Percentiles rank a stretch among this genome's conserved stretches.
These are phyloP conservation scores for Pandemis heparana DNA, from an alignment of 2,888 invertebrate genomes.

Conservation along the genomic window DNA sequence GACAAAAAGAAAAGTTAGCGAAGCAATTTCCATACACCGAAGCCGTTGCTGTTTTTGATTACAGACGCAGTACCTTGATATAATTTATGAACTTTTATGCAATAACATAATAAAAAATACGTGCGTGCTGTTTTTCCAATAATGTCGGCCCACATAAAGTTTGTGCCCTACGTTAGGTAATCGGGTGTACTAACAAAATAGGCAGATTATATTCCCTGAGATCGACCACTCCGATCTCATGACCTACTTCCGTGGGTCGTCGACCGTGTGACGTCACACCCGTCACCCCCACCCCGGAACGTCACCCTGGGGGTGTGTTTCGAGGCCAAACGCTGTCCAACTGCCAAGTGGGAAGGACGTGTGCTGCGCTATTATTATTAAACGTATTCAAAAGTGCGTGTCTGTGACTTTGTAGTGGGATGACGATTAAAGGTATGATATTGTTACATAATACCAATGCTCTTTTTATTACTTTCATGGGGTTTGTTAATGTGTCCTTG, in stretches of 20 bases:
- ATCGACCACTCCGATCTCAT: conserved; percentile 73
- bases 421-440: conserved; percentile 74
- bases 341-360: conserved; percentile 65
- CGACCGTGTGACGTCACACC: conserved; percentile 82
- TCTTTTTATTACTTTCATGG: not conserved
- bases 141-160: conserved; percentile 42
- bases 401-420: conserved; percentile 53
- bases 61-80: conserved; percentile 7
- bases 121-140: conserved; percentile 37
- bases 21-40: conserved; percentile 20
- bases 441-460: not conserved
- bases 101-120: conserved; percentile 21
- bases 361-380: conserved; percentile 46
- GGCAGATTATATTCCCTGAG: conserved; percentile 60
- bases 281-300: conserved; percentile 56
- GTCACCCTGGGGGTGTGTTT: conserved; percentile 75
- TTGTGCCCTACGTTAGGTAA: conserved; percentile 41
- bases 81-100: conserved; percentile 16
- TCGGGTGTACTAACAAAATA: conserved; percentile 52
- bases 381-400: conserved; percentile 50
- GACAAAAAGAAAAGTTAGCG: conserved; percentile 14
- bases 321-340: conserved; percentile 78
- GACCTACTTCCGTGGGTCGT: conserved; percentile 79
- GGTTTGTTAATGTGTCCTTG: conserved; percentile 18
- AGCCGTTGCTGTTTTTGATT: conserved; percentile 5